A percentile compares a stretch with the other conserved stretches of the same genome.
These are phyloP conservation scores for Leptopilina syphax DNA, from an alignment of 2,888 invertebrate species.

Conservation along the genomic window DNA sequence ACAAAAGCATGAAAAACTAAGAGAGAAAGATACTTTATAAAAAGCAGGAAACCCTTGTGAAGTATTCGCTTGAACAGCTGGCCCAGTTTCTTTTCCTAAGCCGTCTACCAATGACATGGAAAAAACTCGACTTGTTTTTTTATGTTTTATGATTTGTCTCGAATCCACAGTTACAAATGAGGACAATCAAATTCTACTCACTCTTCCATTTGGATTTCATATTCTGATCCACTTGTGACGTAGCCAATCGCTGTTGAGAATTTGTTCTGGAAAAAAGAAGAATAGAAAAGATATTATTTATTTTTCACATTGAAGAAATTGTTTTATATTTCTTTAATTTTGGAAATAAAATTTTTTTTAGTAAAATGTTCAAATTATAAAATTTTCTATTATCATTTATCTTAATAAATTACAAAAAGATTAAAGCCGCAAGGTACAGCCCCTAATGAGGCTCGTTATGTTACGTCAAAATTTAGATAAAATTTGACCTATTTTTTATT, in stretches of 20 bases:
- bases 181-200: conserved; percentile 73
- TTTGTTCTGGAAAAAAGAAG: conserved; percentile 80
- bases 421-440: too few relatives aligned
- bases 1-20: conserved; percentile 46
- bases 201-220: conserved; percentile 90
- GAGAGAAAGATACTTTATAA: conserved; percentile 39
- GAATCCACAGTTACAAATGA: conserved; percentile 15
- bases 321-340: too few relatives aligned
- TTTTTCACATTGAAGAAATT: conserved; percentile 24
- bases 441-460: too few relatives aligned
- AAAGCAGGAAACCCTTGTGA: conserved; percentile 47
- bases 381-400: too few relatives aligned
- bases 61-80: conserved; percentile 45
- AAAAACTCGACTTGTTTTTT: conserved; percentile 39
- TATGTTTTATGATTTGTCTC: conserved; percentile 17
- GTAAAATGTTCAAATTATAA: too few relatives aligned
- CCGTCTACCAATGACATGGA: conserved; percentile 46
- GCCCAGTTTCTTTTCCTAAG: conserved; percentile 45
- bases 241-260: conserved; percentile 82
- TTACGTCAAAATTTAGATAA: too few relatives aligned
- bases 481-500: too few relatives aligned
- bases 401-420: too few relatives aligned
- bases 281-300: conserved; percentile 48
- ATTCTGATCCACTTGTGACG: conserved; percentile 87
- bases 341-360: too few relatives aligned